A percentile compares a stretch with the other conserved stretches of the same genome.
Conservation (phyloP, 2,888 invertebrate genomes). For the Silvanus unidentatus region DNA sequence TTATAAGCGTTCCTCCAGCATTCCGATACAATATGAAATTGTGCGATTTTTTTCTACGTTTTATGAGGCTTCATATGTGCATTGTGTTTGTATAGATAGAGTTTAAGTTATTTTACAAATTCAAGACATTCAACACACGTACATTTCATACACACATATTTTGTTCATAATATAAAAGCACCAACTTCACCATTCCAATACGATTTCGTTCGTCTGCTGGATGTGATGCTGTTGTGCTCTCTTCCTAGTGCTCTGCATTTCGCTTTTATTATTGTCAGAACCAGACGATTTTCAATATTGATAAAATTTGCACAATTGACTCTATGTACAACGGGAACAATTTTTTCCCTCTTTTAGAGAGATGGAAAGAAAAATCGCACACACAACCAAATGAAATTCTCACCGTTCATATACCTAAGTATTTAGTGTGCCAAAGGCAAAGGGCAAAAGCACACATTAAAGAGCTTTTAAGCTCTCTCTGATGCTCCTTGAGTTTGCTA, state of each 20-base stretch:
- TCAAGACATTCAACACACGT: slow-evolving; percentile 11
- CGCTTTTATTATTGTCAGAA: slow-evolving; percentile 14
- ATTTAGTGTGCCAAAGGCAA: too few relatives aligned
- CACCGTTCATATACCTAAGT: slow-evolving; percentile 11
- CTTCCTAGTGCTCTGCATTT: slow-evolving; percentile 11
- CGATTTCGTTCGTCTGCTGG: too few relatives aligned
- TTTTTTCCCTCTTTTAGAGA: slow-evolving; percentile 3
- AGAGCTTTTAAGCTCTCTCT: slow-evolving; percentile 7
- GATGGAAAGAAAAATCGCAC: slow-evolving; percentile 5
- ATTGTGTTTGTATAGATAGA: neutral
- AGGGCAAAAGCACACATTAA: too few relatives aligned
- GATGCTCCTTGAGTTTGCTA: slow-evolving; percentile 12
- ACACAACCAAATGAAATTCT: slow-evolving; percentile 17
- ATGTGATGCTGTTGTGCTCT: too few relatives aligned
- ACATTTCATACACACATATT: slow-evolving; percentile 2
- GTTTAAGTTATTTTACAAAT: slow-evolving; percentile 8
- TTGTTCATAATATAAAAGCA: slow-evolving; percentile 13
- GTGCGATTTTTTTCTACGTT: too few relatives aligned
- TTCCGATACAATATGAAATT: too few relatives aligned
- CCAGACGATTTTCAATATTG: slow-evolving; percentile 24
- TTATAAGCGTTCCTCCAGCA: too few relatives aligned
- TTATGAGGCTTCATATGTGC: too few relatives aligned
- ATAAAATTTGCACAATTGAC: slow-evolving; percentile 17
- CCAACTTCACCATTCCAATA: slow-evolving; percentile 2
- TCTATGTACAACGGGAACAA: slow-evolving; percentile 5